A percentile compares a stretch with the other conserved stretches of the same genome.
Evolutionary conservation across 2,113 vertebrate genomes (phyloP).

Genomic region (Castor canadensis): DNA sequence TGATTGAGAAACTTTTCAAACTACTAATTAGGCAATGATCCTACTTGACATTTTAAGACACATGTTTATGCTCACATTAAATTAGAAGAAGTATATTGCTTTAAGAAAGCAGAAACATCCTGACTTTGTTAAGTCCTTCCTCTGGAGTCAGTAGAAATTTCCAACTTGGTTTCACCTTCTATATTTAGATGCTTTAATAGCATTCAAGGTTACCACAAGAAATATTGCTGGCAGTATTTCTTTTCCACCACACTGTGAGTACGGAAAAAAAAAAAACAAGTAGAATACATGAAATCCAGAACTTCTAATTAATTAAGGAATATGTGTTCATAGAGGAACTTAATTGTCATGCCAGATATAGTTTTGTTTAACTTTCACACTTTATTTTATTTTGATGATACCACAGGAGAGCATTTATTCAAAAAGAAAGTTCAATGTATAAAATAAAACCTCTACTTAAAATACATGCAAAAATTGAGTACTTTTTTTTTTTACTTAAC

Average conservation of each 20-base stretch:
- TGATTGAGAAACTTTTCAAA: constrained; percentile 48
- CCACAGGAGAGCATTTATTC: background rate
- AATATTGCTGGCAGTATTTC: constrained; percentile 31
- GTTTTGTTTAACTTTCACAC: background rate
- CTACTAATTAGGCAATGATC: constrained; percentile 41
- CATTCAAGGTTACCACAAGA: constrained; percentile 57
- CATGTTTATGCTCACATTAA: constrained; percentile 12
- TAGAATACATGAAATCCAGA: background rate
- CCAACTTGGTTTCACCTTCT: constrained; percentile 54
- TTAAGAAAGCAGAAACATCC: background rate
- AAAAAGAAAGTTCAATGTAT: background rate
- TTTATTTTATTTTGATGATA: constrained; percentile 21
- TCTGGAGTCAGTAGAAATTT: constrained; percentile 62
- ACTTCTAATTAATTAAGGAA: background rate
- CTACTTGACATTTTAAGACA: constrained; percentile 43
- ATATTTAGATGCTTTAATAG: constrained; percentile 68
- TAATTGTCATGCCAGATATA: background rate
- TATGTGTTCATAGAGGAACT: background rate
- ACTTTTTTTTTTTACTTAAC: background rate
- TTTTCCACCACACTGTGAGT: background rate
- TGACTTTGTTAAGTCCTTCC: constrained; percentile 57
- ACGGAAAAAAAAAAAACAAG: background rate
- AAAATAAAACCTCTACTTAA: background rate
- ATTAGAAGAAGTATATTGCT: background rate
- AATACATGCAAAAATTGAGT: background rate